phyloP scores from a whole-genome alignment of 1,140 invertebrate genomes.

The Oedothorax gibbosus region DNA sequence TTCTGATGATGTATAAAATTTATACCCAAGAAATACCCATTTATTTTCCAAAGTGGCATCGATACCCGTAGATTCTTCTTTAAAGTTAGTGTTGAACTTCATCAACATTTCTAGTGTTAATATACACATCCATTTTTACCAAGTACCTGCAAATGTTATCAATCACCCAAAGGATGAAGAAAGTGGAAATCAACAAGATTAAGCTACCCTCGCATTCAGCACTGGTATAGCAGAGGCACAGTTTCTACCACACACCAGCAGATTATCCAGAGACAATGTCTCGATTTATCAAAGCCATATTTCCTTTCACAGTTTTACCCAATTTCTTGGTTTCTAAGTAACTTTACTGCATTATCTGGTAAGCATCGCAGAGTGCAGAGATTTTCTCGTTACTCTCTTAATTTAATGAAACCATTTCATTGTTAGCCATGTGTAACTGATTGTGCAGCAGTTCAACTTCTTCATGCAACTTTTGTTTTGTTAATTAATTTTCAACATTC shows the following conservation, averaged over 20 bases:
- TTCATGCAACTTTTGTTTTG: too few relatives aligned
- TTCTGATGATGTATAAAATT: neutral
- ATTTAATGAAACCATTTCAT: conserved; percentile 78
- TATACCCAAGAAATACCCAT: conserved; percentile 74
- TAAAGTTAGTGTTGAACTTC: conserved; percentile 81
- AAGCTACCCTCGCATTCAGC: conserved; percentile 65
- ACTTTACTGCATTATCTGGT: too few relatives aligned
- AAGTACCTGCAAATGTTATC: conserved; percentile 84
- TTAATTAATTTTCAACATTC: conserved; percentile 87
- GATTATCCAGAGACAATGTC: conserved; percentile 81
- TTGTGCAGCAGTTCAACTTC: conserved; percentile 86
- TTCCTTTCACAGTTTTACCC: too few relatives aligned
- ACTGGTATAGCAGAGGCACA: conserved; percentile 76
- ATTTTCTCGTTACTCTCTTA: conserved; percentile 81
- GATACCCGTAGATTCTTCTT: conserved; percentile 79
- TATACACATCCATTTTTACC: conserved; percentile 77
- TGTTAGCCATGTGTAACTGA: conserved; percentile 86
- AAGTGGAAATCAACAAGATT: conserved; percentile 81
- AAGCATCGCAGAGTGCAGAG: too few relatives aligned
- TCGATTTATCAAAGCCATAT: too few relatives aligned
- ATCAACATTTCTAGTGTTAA: conserved; percentile 80
- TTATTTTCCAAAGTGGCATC: conserved; percentile 81
- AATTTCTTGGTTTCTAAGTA: too few relatives aligned
- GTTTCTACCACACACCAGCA: conserved; percentile 80
- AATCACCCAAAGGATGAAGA: conserved; percentile 88